phyloP scores from a whole-genome alignment of 2,888 invertebrate genomes.

The Yponomeuta malinellus region DNA sequence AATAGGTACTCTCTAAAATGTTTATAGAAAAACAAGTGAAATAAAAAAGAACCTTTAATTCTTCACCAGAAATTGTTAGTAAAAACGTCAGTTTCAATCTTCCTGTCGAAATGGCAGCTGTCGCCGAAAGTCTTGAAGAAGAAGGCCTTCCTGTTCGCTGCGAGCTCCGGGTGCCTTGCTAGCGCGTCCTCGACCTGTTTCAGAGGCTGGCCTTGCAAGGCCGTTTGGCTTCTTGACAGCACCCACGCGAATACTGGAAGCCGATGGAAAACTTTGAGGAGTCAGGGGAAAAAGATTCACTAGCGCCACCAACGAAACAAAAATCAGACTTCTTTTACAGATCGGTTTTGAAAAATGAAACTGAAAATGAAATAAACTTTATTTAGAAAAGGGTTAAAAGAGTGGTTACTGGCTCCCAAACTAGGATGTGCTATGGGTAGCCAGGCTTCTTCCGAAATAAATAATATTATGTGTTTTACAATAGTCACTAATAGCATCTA shows the following conservation, averaged over 20 bases:
- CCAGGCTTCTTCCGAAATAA: no score
- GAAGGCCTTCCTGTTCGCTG: constrained; percentile 49
- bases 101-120: constrained; percentile 44
- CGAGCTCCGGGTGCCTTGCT: constrained; percentile 53
- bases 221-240: constrained; percentile 49
- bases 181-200: constrained; percentile 51
- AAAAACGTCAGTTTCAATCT: constrained; percentile 51
- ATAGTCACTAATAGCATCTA: no score
- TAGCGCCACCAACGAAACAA: no score
- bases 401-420: no score
- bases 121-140: constrained; percentile 57
- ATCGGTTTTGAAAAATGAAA: no score
- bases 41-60: neutral
- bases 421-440: no score
- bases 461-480: no score
- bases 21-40: neutral
- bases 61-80: constrained; percentile 58
- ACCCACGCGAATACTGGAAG: constrained; percentile 62
- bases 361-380: no score
- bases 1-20: neutral
- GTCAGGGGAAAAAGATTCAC: no score
- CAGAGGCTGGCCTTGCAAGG: constrained; percentile 44
- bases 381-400: no score
- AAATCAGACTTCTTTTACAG: no score
- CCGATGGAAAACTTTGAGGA: neutral